Evolutionary conservation across 92 coral and sea anemone species (phyloP).

Genomic region (Galaxea fascicularis): DNA sequence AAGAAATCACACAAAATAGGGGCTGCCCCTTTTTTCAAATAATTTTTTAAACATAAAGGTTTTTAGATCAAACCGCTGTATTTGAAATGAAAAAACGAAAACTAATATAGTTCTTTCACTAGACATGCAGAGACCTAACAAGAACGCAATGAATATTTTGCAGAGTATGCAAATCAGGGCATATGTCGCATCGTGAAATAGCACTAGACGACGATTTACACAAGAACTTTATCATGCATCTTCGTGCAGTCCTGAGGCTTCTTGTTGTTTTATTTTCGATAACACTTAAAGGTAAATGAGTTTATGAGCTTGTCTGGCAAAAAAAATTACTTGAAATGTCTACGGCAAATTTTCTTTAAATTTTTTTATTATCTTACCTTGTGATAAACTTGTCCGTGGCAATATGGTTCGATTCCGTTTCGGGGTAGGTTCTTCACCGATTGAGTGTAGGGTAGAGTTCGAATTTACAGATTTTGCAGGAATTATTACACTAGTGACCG

Average conservation of each 20-base stretch:
- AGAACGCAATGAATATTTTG: background rate
- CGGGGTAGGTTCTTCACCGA: background rate
- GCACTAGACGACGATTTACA: background rate
- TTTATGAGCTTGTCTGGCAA: background rate
- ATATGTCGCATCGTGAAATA: background rate
- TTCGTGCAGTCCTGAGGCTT: background rate
- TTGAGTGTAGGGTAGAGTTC: background rate
- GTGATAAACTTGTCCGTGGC: slow-evolving; percentile 40
- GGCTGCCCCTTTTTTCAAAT: slow-evolving; percentile 10
- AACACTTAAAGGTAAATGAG: background rate
- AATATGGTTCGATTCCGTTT: slow-evolving; percentile 37
- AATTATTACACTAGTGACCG: slow-evolving; percentile 21
- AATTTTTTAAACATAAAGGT: background rate
- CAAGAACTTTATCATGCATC: background rate
- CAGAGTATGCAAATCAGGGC: background rate
- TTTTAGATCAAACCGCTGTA: background rate
- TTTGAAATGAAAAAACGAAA: background rate
- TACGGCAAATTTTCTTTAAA: background rate
- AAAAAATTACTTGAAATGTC: background rate
- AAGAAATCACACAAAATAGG: background rate
- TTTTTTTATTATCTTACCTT: slow-evolving; percentile 7
- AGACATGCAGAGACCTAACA: background rate
- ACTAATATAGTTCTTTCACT: background rate
- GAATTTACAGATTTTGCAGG: slow-evolving; percentile 24
- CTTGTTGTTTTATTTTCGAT: background rate